Base-by-base conservation (phyloP, 2,888 invertebrate species). In the Hedychridium roseum region DNA sequence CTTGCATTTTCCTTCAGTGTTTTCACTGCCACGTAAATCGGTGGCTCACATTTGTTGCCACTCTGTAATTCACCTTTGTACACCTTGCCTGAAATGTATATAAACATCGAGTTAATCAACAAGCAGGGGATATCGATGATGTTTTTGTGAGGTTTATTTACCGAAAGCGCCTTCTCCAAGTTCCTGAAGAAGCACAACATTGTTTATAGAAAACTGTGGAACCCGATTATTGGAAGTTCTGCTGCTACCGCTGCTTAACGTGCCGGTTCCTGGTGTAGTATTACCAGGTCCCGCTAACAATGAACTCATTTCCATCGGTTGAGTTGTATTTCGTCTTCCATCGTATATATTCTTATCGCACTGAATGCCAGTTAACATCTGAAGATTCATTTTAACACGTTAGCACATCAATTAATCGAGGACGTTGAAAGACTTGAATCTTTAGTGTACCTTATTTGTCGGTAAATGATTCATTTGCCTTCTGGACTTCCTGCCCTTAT, bases 141-240 rank as follows among this genome's bases (percentile, higher is more conserved):
- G 2, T 16, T 16, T 32, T 2, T 15, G 11, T 9, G 9, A 1
- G 15, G 7, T 27, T 30, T 32, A 66, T 76, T 79, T 81, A 79
- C 97, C 97, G 79, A 97, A 98, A 20, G 96, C 95, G 7, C 98
- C 97, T 81, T 97, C 96, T 15, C 97, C 97, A 20, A 97, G 81
- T 78, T 96, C 94, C 75, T 95, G 93, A 35, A 94, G 83, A 74
- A 96, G 93, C 57, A 88, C 85, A 0, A 94, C 90, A 77, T 92
- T 91, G 49, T 90, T 88, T 50, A 94, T 82, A 0, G 91, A 89
- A 74, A 93, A 94, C 68, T 96, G 95, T 2, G 92, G 88, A 31
- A 94, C 90, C 66, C 89, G 63, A 70, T 83, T 84, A 7, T 83
- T 83, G 3, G 85, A 80, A 9, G 75, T 74, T 61, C 76, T 70